Evolutionary conservation across 1,140 invertebrate species (phyloP), one percentile per base, ranked within the genome.

Genomic region (Holcopasites calliopsidis): DNA sequence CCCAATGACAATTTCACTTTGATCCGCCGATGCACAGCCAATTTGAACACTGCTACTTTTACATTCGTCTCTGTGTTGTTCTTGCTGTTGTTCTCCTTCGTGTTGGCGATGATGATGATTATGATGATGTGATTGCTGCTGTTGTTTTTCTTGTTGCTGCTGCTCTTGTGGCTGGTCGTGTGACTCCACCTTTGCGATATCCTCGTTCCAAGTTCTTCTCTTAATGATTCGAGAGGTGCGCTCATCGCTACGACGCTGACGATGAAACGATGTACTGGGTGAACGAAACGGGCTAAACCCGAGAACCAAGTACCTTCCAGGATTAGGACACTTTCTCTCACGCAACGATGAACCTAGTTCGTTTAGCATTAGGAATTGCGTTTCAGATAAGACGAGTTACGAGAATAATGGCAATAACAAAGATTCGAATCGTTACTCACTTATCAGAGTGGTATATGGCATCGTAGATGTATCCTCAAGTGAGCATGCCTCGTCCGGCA

Each of bases 391-490:
- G n/a, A n/a, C n/a, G n/a, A n/a, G n/a, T 33, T 55, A 55, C 8
- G 8, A 61, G 33, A 21, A 31, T 33, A n/a, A 2, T 18, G n/a
- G 10, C 11, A 4, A 31, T n/a, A 55, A 11, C 2, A 11, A n/a
- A 3, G 28, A 35, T 33, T 21, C 13, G 1, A 11, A 5, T 1
- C 1, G 26, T 44, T 90, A 94, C 95, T 95, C 92, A 97, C 96
- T 96, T 87, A 97, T 95, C 88, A 97, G 92, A n/a, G 96, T 97
- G 75, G 95, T 93, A 88, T 94, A 97, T 49, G 96, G 94, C 84
- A 95, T 93, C 57, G 92, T 93, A 57, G 94, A 94, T 35, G 94
- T 91, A 72, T 95, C 94, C 13, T 81, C 84, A 49, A 90, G 87
- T 0, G 88, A 85, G 88, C 95, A 94, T 4, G 93, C 93, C 68